These are phyloP conservation scores for Pollimyrus isidori DNA, from an alignment of 2,113 vertebrate species.

Conservation along the genomic window DNA sequence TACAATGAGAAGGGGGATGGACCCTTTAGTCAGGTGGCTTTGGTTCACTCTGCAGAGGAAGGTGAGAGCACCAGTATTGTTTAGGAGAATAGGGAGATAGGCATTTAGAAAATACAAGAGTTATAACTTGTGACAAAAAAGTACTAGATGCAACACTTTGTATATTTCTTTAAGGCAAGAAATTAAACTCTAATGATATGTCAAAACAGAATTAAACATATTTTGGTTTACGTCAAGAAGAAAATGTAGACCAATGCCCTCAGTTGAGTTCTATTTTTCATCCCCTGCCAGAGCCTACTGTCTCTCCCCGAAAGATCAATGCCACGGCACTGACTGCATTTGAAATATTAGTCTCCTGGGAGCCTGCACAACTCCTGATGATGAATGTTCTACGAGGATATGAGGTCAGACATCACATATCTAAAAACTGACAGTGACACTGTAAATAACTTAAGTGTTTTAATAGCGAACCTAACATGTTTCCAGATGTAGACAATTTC, in stretches of 20 bases:
- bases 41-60: conserved; percentile 88
- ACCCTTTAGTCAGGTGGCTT: conserved; percentile 79
- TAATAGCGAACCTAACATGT: not conserved
- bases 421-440: too few species aligned
- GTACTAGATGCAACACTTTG: not conserved
- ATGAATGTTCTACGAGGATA: conserved; percentile 79
- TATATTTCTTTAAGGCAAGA: not conserved
- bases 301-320: conserved; percentile 69
- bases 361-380: conserved; percentile 67
- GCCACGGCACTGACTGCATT: conserved; percentile 76
- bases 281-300: conserved; percentile 70
- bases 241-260: not conserved
- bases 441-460: not conserved
- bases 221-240: not conserved
- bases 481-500: not conserved
- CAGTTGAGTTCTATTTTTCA: not conserved
- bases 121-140: not conserved
- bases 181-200: not conserved
- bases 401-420: conserved; percentile 62
- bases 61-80: conserved; percentile 53
- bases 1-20: conserved; percentile 87
- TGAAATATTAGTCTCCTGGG: conserved; percentile 88
- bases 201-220: not conserved
- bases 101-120: not conserved
- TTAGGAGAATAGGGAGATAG: not conserved